Conservation (phyloP, 2,113 vertebrate species). For the Hippopotamus amphibius region DNA sequence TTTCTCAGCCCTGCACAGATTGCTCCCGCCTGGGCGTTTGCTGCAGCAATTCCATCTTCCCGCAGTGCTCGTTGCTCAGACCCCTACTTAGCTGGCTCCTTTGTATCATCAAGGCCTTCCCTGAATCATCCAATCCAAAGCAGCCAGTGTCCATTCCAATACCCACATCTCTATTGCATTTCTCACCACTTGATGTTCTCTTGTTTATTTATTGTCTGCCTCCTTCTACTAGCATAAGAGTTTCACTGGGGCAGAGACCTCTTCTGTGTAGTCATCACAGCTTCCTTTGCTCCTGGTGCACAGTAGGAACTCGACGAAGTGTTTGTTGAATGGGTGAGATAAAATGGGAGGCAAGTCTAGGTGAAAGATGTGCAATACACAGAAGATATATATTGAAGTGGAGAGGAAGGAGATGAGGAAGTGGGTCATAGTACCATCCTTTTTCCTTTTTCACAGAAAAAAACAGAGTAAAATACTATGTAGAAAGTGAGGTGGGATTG, state of each 20-base stretch:
- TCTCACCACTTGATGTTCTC: background rate
- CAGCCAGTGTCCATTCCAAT: background rate
- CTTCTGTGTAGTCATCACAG: background rate
- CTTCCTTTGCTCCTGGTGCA: background rate
- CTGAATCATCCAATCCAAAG: background rate
- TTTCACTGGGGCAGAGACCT: background rate
- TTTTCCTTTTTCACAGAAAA: background rate
- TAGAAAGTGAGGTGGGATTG: background rate
- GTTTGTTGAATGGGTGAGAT: background rate
- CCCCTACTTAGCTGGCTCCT: background rate
- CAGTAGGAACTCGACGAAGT: background rate
- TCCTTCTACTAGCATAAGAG: background rate
- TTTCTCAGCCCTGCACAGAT: background rate
- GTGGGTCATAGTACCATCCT: background rate
- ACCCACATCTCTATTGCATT: background rate
- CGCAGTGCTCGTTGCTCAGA: too few relatives aligned
- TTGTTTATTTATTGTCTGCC: background rate
- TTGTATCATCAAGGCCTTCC: background rate
- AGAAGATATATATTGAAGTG: background rate
- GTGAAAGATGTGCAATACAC: background rate
- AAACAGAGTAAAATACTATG: background rate
- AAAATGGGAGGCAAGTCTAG: background rate
- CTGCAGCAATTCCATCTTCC: background rate
- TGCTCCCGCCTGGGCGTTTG: background rate
- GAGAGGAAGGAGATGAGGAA: background rate